phyloP scores from a whole-genome alignment of 2,888 invertebrate genomes.

The Argyra leucocephala region DNA sequence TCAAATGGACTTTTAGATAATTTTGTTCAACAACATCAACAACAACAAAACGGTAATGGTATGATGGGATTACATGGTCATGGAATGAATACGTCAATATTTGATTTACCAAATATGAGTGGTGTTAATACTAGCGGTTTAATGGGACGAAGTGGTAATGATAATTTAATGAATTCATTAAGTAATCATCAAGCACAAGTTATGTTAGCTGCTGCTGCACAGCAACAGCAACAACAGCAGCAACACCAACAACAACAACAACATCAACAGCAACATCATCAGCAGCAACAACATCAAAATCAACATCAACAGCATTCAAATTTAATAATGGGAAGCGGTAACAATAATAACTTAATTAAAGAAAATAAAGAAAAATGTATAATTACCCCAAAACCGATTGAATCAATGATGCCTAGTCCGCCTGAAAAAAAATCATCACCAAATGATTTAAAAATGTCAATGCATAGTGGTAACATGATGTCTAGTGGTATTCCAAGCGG shows the following conservation, averaged over 20 bases:
- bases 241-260: slow-evolving; percentile 34
- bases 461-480: slow-evolving; percentile 19
- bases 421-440: slow-evolving; percentile 54
- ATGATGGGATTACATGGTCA: slow-evolving; percentile 30
- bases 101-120: slow-evolving; percentile 32
- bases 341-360: slow-evolving; percentile 31
- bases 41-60: slow-evolving; percentile 31
- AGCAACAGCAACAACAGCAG: slow-evolving; percentile 29
- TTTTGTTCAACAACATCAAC: slow-evolving; percentile 28
- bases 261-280: slow-evolving; percentile 38
- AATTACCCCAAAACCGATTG: slow-evolving; percentile 58
- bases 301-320: slow-evolving; percentile 44
- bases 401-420: slow-evolving; percentile 50
- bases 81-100: slow-evolving; percentile 29
- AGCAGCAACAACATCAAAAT: slow-evolving; percentile 26
- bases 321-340: slow-evolving; percentile 25
- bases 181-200: slow-evolving; percentile 24
- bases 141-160: slow-evolving; percentile 30
- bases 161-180: slow-evolving; percentile 13
- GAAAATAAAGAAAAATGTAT: slow-evolving; percentile 38
- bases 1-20: slow-evolving; percentile 21
- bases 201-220: slow-evolving; percentile 26
- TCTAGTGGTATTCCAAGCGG: slow-evolving; percentile 18
- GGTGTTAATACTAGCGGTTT: slow-evolving; percentile 27
- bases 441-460: slow-evolving; percentile 31